phyloP scores from a whole-genome alignment of 2,113 vertebrate species.

The Nannospalax galili region DNA sequence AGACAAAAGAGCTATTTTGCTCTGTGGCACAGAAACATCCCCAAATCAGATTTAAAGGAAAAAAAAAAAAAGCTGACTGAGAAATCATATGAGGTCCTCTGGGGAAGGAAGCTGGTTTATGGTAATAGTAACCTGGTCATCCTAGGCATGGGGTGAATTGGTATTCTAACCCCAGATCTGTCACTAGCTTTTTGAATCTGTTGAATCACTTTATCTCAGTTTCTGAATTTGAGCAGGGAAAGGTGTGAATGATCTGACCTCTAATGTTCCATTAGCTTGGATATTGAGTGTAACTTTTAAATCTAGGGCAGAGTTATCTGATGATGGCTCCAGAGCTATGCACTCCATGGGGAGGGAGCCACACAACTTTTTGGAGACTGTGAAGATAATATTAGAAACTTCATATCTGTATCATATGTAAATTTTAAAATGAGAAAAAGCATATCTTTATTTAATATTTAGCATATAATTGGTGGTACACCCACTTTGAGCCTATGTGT shows the following conservation, averaged over 20 bases:
- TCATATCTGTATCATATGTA: not conserved
- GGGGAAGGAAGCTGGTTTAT: not conserved
- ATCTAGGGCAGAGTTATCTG: not conserved
- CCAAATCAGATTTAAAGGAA: not conserved
- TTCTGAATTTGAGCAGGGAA: not conserved
- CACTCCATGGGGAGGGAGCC: not conserved
- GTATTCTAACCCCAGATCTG: not conserved
- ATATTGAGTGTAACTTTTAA: not conserved
- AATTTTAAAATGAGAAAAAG: not conserved
- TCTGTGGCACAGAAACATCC: not conserved
- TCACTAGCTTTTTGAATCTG: not conserved
- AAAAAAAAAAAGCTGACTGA: not conserved
- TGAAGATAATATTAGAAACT: not conserved
- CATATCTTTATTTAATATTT: constrained; percentile 14
- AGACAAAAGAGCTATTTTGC: not conserved
- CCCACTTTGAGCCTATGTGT: not conserved
- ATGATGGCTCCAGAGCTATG: not conserved
- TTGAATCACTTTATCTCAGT: not conserved
- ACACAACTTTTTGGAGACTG: not conserved
- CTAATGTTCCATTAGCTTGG: not conserved
- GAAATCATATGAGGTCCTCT: not conserved
- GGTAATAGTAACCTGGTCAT: not conserved
- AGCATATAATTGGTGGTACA: not conserved
- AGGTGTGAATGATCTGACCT: not conserved
- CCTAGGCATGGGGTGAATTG: not conserved